These are phyloP conservation scores for Brachynemurus nebulosus DNA, from an alignment of 2,888 invertebrate genomes.

Conservation along the genomic window DNA sequence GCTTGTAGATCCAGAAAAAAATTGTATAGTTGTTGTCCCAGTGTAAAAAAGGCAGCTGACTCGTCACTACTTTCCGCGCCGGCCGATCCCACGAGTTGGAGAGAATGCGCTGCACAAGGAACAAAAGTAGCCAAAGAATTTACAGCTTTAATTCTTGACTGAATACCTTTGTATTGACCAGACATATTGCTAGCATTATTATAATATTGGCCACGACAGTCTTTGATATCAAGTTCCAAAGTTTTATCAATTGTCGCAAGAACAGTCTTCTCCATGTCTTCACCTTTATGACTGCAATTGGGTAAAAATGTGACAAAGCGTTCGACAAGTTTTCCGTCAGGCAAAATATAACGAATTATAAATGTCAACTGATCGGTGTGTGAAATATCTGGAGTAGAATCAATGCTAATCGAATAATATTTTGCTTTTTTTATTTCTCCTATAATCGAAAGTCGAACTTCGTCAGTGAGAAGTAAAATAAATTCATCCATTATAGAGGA, in stretches of 20 bases:
- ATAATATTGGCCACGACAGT: too few species aligned
- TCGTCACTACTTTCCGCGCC: conserved; percentile 11
- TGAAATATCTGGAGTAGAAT: too few species aligned
- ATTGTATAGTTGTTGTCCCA: conserved; percentile 3
- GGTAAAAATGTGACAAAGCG: conserved; percentile 15
- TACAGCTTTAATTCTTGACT: conserved; percentile 14
- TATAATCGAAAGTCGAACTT: too few species aligned
- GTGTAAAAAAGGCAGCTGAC: conserved; percentile 7
- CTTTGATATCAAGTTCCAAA: conserved; percentile 17
- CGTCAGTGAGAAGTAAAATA: too few species aligned
- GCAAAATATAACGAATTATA: too few species aligned
- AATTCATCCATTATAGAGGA: too few species aligned
- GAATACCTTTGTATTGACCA: conserved; percentile 16
- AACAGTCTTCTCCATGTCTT: conserved; percentile 14
- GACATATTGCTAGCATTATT: conserved; percentile 20
- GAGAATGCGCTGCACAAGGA: conserved; percentile 17
- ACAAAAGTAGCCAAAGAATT: conserved; percentile 13
- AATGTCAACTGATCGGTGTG: too few species aligned
- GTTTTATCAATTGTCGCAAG: conserved; percentile 16
- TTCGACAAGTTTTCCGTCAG: too few species aligned
- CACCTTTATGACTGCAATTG: conserved; percentile 16
- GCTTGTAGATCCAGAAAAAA: conserved; percentile 7
- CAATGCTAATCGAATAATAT: too few species aligned
- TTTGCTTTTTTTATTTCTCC: too few species aligned
- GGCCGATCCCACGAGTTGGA: conserved; percentile 12